Evolutionary conservation across 2,797 vertebrate species (phyloP).

Genomic region (Pseudomugil tenellus): DNA sequence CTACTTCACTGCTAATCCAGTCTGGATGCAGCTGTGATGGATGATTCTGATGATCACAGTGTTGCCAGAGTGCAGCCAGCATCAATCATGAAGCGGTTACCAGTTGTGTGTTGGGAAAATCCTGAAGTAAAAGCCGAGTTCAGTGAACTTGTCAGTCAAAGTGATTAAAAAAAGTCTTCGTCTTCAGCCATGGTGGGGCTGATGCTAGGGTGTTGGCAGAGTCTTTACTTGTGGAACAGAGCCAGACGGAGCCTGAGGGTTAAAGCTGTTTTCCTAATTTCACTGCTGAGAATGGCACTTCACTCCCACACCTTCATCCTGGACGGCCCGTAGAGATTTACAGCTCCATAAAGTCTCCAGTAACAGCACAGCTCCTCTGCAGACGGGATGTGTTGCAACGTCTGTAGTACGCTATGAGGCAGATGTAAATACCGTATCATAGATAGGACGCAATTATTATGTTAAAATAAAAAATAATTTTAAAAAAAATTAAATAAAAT

Average conservation of each 20-base stretch:
- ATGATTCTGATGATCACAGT: constrained; percentile 31
- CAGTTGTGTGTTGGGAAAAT: not conserved
- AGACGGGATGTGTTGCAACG: constrained; percentile 24
- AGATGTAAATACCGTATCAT: too few species aligned
- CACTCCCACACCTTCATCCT: constrained; percentile 52
- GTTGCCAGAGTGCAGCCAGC: constrained; percentile 16
- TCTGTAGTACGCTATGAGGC: constrained; percentile 20
- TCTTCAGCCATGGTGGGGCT: constrained; percentile 28
- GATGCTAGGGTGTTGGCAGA: constrained; percentile 66
- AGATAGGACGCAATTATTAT: too few species aligned
- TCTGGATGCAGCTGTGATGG: constrained; percentile 44
- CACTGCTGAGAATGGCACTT: constrained; percentile 64
- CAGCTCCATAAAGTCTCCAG: constrained; percentile 53
- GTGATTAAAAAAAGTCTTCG: constrained; percentile 25
- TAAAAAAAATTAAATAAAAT: too few species aligned
- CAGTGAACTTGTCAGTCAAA: constrained; percentile 22
- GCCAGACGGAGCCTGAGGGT: constrained; percentile 48
- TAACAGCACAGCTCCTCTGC: constrained; percentile 15
- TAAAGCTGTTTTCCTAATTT: constrained; percentile 57
- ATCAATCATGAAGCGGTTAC: constrained; percentile 14
- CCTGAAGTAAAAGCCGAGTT: not conserved
- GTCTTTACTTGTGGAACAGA: constrained; percentile 38
- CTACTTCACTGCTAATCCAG: constrained; percentile 31
- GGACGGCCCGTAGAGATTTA: constrained; percentile 52
- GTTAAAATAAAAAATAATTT: not conserved